A percentile compares a stretch with the other conserved stretches of the same genome.
phyloP scores from a whole-genome alignment of 2,888 invertebrate species.

The Nipponacmea schrenckii region DNA sequence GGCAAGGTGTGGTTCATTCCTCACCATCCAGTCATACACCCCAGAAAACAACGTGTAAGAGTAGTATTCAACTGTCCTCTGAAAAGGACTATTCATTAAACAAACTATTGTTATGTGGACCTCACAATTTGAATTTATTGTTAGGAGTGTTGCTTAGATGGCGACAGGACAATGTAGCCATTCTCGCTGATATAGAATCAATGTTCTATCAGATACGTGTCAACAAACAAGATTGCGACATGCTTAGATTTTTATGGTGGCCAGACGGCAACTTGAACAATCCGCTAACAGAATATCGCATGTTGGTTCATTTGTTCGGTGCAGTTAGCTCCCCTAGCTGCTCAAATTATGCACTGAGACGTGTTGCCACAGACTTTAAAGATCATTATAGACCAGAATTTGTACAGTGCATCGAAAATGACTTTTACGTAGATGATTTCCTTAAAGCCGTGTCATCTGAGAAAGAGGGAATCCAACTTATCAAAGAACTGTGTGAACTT shows the following conservation, averaged over 20 bases:
- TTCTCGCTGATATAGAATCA: conserved; percentile 28
- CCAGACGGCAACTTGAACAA: neutral
- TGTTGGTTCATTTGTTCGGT: conserved; percentile 21
- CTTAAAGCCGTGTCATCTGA: conserved; percentile 13
- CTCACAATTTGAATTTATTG: conserved; percentile 26
- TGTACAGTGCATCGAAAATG: conserved; percentile 12
- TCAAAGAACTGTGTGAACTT: neutral
- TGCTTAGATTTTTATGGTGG: conserved; percentile 25
- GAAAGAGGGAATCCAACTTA: conserved; percentile 4
- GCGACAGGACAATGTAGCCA: conserved; percentile 22
- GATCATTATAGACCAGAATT: neutral
- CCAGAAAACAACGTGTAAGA: conserved; percentile 7
- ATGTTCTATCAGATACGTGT: conserved; percentile 33
- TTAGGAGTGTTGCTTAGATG: conserved; percentile 30
- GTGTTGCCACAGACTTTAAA: conserved; percentile 3
- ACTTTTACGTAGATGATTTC: conserved; percentile 28
- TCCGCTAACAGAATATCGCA: conserved; percentile 12
- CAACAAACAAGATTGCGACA: conserved; percentile 20
- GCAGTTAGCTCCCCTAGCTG: conserved; percentile 16
- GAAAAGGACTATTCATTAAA: conserved; percentile 21
- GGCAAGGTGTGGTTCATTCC: conserved; percentile 19
- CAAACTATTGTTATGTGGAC: conserved; percentile 25
- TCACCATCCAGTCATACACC: conserved; percentile 14
- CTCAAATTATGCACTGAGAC: conserved; percentile 17
- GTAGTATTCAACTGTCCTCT: neutral